Evolutionary conservation across 2,113 vertebrate species (phyloP), one percentile per base, ranked within the genome.

Genomic region (Macrotis lagotis): DNA sequence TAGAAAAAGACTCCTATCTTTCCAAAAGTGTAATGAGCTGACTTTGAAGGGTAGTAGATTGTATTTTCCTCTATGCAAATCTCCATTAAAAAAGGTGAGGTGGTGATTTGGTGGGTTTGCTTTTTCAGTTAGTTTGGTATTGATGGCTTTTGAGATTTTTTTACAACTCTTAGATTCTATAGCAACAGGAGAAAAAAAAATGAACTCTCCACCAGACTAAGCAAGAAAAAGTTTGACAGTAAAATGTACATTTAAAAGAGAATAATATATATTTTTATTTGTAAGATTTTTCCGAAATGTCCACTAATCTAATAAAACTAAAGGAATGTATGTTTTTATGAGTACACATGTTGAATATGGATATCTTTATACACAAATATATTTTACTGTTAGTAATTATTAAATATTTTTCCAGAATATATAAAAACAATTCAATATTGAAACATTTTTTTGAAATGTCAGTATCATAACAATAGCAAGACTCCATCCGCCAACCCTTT

Each of bases 301-400:
- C 90, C 92, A 95, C 93, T 89, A 93, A 93, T 94, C 94, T 89
- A 96, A 92, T 97, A 95, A 96, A 92, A 96, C n/a, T 47, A 93
- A 88, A 94, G 97, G 97, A 97, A 97, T 97, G 92, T 95, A 97
- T 96, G 92, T 83, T 95, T 0, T 0, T 91, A 59, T 59, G 93
- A 88, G 97, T 37, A 37, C 11, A 37, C 52, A 53, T 8, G 9
- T 1, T 25, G 25, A 28, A 28, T 28, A 55, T 55, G 25, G 26
- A 28, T 37, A 28, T 55, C 28, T 31, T 31, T 95, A 93, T 95
- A 90, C 90, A 8, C n/a, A 48, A 3, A 4, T 50, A 2, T 51
- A 93, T 93, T 97, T 97, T 96, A 91, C 52, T 90, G 59, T 93
- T 52, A 96, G 11, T 89, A 66, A 51, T 95, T 74, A 92, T 91